Percentiles rank a stretch among this genome's conserved stretches.
These are phyloP conservation scores for Tenrec ecaudatus DNA, from an alignment of 2,113 vertebrate species.

Conservation along the genomic window DNA sequence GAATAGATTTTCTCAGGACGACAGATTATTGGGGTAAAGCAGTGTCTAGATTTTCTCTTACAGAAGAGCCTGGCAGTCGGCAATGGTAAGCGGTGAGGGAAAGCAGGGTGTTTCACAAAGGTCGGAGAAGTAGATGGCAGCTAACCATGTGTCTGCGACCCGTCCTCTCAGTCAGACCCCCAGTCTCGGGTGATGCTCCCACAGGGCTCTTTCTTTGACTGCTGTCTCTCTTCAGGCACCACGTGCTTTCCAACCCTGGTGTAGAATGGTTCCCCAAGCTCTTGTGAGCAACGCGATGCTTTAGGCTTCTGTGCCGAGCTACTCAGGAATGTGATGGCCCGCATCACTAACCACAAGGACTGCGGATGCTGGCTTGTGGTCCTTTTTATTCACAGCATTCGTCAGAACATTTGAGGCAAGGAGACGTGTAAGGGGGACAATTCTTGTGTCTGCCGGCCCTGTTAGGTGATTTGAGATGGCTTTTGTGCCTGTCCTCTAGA, in stretches of 20 bases:
- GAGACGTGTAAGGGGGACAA: not conserved
- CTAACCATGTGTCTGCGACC: not conserved
- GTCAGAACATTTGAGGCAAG: not conserved
- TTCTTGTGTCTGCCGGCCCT: not conserved
- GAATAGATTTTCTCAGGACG: not conserved
- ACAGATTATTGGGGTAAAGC: not conserved
- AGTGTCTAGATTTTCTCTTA: not conserved
- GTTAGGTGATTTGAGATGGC: conserved; percentile 41
- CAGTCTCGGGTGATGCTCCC: not conserved
- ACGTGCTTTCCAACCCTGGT: not conserved
- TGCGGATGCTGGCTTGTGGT: not conserved
- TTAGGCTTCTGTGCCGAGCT: not conserved
- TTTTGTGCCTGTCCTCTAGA: not conserved
- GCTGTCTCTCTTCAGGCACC: not conserved
- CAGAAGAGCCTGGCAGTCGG: not conserved
- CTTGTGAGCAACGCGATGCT: not conserved
- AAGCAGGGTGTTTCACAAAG: not conserved
- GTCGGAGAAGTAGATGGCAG: not conserved
- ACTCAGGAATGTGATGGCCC: not conserved
- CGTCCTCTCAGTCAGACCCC: not conserved
- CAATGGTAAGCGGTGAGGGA: not conserved
- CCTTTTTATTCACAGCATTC: not conserved
- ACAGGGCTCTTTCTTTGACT: not conserved
- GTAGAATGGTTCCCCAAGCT: not conserved
- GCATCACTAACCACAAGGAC: not conserved